Evolutionary conservation across 2,113 vertebrate genomes (phyloP).

Genomic region (Megalops atlanticus): DNA sequence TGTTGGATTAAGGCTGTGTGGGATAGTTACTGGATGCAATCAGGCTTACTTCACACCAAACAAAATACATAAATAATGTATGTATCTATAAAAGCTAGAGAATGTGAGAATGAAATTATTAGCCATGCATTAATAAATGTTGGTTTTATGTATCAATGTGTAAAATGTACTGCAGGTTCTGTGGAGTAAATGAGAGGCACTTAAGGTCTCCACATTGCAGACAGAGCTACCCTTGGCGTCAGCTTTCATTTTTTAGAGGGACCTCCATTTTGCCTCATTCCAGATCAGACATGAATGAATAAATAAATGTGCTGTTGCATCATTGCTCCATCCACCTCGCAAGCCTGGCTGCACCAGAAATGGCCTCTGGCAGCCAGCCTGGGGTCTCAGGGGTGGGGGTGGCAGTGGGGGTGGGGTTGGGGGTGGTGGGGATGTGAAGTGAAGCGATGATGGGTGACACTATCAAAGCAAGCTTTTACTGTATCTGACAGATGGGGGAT

Average conservation of each 20-base stretch:
- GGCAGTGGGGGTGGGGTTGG: background rate
- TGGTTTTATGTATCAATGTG: too few species aligned
- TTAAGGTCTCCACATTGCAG: background rate
- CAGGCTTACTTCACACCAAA: background rate
- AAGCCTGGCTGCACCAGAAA: background rate
- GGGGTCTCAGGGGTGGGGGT: background rate
- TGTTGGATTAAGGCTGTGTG: background rate
- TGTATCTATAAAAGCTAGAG: too few species aligned
- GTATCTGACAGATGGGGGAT: background rate
- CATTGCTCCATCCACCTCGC: too few species aligned
- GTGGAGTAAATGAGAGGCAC: too few species aligned
- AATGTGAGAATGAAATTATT: too few species aligned
- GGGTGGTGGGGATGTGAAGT: background rate
- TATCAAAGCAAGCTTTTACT: background rate
- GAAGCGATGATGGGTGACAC: background rate
- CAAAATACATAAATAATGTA: too few species aligned
- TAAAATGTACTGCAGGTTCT: too few species aligned
- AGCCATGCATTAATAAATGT: too few species aligned
- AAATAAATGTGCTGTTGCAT: background rate
- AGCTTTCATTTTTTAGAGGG: background rate
- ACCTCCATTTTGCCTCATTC: background rate
- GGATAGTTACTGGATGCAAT: background rate
- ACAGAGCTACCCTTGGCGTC: background rate
- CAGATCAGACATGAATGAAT: background rate
- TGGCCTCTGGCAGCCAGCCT: background rate